phyloP scores from a whole-genome alignment of 2,113 vertebrate species.

The Trematocara nigrifrons region DNA sequence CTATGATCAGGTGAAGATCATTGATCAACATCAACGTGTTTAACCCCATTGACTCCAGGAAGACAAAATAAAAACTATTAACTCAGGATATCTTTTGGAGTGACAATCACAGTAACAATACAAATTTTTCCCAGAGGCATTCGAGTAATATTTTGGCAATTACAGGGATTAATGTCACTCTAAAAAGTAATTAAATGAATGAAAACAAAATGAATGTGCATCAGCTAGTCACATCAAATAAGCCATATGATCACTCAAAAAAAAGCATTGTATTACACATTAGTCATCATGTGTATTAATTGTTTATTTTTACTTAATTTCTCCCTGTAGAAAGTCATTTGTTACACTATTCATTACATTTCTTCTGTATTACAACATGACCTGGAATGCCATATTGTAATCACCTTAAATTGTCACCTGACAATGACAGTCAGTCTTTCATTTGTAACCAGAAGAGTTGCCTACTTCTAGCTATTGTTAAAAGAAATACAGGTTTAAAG shows the following conservation, averaged over 20 bases:
- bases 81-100: background rate
- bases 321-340: background rate
- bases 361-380: background rate
- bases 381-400: background rate
- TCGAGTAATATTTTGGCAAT: background rate
- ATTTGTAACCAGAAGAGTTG: background rate
- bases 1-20: background rate
- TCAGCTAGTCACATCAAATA: background rate
- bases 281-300: background rate
- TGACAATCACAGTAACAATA: background rate
- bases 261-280: fast-evolving
- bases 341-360: background rate
- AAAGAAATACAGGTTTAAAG: background rate
- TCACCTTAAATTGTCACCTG: background rate
- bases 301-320: background rate
- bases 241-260: background rate
- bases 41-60: background rate
- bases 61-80: background rate
- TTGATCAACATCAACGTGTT: background rate
- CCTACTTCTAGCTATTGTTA: background rate
- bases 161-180: background rate
- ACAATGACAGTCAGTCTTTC: background rate
- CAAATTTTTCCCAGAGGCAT: background rate
- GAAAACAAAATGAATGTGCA: background rate
- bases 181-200: background rate